Percentiles rank a stretch among this genome's conserved stretches.
Conservation (phyloP, 1,140 invertebrate genomes). For the Philaenus spumarius region DNA sequence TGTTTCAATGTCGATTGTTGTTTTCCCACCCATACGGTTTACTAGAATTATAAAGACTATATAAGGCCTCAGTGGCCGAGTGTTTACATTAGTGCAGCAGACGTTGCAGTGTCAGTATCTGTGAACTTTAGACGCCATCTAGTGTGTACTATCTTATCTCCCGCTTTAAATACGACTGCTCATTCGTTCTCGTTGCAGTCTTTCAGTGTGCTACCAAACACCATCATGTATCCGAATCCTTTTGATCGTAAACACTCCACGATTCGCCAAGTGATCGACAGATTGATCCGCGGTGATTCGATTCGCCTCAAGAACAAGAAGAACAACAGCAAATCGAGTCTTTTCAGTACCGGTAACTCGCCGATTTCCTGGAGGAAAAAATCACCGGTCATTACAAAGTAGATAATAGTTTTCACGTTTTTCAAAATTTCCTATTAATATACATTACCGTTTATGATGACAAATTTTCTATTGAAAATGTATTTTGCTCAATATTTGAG, state of each 20-base stretch:
- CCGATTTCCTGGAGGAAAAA: slow-evolving; percentile 16
- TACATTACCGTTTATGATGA: neutral
- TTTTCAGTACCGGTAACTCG: neutral
- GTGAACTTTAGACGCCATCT: no score
- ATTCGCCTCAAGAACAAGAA: slow-evolving; percentile 21
- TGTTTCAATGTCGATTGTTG: no score
- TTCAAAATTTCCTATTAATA: neutral
- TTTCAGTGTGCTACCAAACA: no score
- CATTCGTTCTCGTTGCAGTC: no score
- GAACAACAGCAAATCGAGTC: neutral
- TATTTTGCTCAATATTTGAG: slow-evolving; percentile 14
- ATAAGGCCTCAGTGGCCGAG: no score
- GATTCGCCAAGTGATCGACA: slow-evolving; percentile 59
- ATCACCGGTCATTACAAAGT: neutral
- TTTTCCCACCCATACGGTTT: no score
- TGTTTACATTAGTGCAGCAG: no score
- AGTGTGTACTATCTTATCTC: neutral
- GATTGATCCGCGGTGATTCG: slow-evolving; percentile 39
- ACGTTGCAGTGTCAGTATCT: no score
- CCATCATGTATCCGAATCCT: slow-evolving; percentile 61
- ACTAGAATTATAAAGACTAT: no score
- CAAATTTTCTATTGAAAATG: slow-evolving; percentile 12
- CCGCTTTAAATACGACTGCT: no score
- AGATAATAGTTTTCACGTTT: neutral
- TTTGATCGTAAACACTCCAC: slow-evolving; percentile 65